Percentiles rank a stretch among this genome's conserved stretches.
Evolutionary conservation across 2,888 invertebrate genomes (phyloP).

Genomic region (Syrista parreyssii): DNA sequence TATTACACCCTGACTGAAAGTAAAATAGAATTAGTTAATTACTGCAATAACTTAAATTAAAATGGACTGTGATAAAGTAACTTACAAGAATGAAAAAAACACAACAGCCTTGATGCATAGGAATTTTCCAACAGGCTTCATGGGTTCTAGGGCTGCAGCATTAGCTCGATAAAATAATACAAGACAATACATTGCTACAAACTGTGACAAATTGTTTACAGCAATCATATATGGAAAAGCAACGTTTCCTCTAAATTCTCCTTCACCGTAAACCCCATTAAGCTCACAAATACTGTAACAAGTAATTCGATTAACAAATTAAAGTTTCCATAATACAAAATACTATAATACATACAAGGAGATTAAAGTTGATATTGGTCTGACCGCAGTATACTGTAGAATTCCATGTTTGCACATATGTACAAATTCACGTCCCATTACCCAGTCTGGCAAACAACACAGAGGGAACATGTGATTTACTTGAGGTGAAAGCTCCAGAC

Average conservation of each 20-base stretch:
- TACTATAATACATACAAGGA: conserved; percentile 78
- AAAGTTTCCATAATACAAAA: background rate
- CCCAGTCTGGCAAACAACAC: conserved; percentile 92
- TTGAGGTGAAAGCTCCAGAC: conserved; percentile 84
- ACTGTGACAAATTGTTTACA: conserved; percentile 92
- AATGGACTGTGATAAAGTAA: conserved; percentile 39
- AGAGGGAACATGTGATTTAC: conserved; percentile 91
- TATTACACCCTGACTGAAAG: conserved; percentile 88
- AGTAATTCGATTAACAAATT: conserved; percentile 8
- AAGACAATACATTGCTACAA: conserved; percentile 95
- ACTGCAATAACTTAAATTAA: conserved; percentile 18
- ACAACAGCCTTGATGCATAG: conserved; percentile 97
- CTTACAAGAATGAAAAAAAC: conserved; percentile 98
- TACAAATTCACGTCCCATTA: conserved; percentile 93
- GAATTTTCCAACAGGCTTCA: conserved; percentile 95
- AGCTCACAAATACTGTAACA: conserved; percentile 83
- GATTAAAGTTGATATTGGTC: conserved; percentile 89
- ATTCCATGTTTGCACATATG: conserved; percentile 97
- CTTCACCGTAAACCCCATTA: conserved; percentile 89
- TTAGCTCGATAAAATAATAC: conserved; percentile 94
- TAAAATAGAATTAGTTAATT: conserved; percentile 21
- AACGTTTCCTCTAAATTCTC: conserved; percentile 84
- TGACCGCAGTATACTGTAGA: conserved; percentile 91
- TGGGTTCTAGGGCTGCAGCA: conserved; percentile 85
- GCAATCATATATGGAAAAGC: conserved; percentile 92